Evolutionary conservation across 2,797 vertebrate species (phyloP).

Genomic region (Lophius americanus): DNA sequence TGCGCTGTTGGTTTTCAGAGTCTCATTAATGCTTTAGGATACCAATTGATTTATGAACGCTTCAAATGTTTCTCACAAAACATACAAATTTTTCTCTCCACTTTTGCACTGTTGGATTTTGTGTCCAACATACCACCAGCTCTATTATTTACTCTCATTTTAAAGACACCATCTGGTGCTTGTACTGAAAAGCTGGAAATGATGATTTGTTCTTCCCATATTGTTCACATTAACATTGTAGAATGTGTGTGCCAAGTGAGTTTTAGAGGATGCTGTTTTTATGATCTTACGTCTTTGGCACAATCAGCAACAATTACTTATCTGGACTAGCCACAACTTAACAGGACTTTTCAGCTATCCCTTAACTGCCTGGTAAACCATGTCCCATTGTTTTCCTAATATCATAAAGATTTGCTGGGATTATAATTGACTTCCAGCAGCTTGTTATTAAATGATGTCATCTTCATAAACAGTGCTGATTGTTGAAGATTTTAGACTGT

Average conservation of each 20-base stretch:
- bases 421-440: constrained; percentile 59
- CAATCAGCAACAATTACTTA: constrained; percentile 66
- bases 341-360: constrained; percentile 63
- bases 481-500: constrained; percentile 31
- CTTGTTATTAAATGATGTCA: constrained; percentile 62
- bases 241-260: constrained; percentile 37
- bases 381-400: constrained; percentile 49
- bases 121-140: constrained; percentile 5
- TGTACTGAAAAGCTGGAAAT: constrained; percentile 35
- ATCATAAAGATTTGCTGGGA: constrained; percentile 35
- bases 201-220: constrained; percentile 43
- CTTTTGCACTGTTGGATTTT: not conserved
- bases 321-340: constrained; percentile 66
- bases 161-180: constrained; percentile 50
- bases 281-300: constrained; percentile 69
- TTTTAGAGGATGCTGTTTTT: constrained; percentile 60
- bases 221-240: constrained; percentile 45
- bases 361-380: constrained; percentile 64
- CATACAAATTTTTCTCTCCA: no score
- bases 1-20: no score
- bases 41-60: no score
- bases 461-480: constrained; percentile 51
- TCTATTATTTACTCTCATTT: constrained; percentile 29
- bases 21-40: no score
- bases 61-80: no score